Conservation (phyloP, 1,140 invertebrate species). For the Steinernema feltiae region DNA sequence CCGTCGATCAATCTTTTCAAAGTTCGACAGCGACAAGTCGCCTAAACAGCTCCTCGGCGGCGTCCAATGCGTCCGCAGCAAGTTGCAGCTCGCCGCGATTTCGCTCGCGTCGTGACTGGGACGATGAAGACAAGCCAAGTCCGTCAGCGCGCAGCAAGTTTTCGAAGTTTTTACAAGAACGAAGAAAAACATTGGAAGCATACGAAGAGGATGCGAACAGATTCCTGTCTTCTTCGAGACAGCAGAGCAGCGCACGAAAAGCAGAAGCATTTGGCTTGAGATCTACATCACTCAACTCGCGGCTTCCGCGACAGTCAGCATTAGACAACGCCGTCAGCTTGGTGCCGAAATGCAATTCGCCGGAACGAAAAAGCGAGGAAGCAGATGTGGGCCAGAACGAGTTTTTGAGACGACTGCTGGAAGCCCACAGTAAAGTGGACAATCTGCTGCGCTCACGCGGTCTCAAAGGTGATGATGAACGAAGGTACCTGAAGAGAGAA, state of each 20-base stretch:
- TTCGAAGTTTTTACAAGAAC: neutral
- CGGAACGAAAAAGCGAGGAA: neutral
- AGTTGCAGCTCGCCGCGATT: neutral
- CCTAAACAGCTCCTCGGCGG: neutral
- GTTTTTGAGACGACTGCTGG: slow-evolving; percentile 32
- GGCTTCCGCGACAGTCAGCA: neutral
- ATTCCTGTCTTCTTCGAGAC: neutral
- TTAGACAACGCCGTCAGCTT: neutral
- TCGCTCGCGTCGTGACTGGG: neutral
- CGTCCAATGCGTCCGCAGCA: neutral
- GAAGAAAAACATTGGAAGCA: neutral
- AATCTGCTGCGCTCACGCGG: slow-evolving; percentile 34
- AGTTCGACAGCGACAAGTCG: neutral
- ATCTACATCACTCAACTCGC: neutral
- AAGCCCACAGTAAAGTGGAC: slow-evolving; percentile 34
- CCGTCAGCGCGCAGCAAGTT: neutral
- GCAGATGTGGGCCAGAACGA: slow-evolving; percentile 25
- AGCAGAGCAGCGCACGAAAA: neutral
- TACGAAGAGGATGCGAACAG: slow-evolving; percentile 8
- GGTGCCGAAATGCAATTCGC: neutral
- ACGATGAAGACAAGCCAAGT: neutral
- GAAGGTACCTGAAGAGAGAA: slow-evolving; percentile 38
- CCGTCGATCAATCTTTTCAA: slow-evolving; percentile 1
- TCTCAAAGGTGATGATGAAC: slow-evolving; percentile 36
- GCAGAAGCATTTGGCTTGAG: neutral